Percentiles rank a stretch among this genome's conserved stretches.
These are phyloP conservation scores for Pangasius sanitwongsei DNA, from an alignment of 2,797 vertebrate species.

Conservation along the genomic window DNA sequence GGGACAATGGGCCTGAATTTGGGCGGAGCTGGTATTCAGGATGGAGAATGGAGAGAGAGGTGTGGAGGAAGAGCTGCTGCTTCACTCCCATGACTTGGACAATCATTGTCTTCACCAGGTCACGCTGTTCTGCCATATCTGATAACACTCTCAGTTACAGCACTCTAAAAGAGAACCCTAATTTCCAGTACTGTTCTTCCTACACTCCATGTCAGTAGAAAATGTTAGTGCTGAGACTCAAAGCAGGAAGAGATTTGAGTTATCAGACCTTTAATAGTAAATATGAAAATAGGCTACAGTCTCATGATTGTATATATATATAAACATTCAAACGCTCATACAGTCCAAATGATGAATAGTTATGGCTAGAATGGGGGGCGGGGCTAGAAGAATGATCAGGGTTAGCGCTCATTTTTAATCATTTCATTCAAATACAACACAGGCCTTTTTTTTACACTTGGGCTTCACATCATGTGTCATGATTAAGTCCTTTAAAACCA, in stretches of 20 bases:
- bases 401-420: neutral
- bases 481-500: too few species aligned
- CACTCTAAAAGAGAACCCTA: neutral
- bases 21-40: neutral
- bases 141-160: constrained; percentile 32
- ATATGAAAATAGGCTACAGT: neutral
- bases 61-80: constrained; percentile 2
- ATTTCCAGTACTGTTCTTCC: neutral
- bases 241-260: neutral
- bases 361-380: neutral
- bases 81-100: constrained; percentile 16
- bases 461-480: neutral
- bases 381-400: neutral
- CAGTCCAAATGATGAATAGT: neutral
- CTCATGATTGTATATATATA: neutral
- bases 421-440: neutral
- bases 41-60: constrained; percentile 30
- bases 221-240: neutral
- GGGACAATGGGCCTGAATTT: neutral
- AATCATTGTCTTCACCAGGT: neutral
- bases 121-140: constrained; percentile 16
- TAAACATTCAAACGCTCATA: neutral
- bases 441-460: neutral
- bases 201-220: neutral
- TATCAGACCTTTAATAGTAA: neutral